phyloP scores from a whole-genome alignment of 92 coral and sea anemone genomes.

The Epizoanthus fatuus region DNA sequence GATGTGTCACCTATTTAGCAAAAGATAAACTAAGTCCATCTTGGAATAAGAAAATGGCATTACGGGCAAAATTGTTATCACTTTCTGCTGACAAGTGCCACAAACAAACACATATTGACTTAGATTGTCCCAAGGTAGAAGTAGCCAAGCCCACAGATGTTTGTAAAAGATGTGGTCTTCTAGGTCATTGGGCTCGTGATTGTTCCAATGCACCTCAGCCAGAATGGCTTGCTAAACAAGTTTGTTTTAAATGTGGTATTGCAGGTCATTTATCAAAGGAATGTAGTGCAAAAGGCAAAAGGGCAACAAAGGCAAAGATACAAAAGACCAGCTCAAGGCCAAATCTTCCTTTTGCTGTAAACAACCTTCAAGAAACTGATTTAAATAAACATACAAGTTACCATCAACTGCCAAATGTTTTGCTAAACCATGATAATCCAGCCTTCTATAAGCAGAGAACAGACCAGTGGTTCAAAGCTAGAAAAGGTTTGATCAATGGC shows the following conservation, averaged over 20 bases:
- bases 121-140: background rate
- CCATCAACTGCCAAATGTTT: background rate
- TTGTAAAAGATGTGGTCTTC: constrained; percentile 32
- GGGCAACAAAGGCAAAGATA: background rate
- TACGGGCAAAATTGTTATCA: background rate
- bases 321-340: constrained; percentile 17
- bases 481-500: constrained; percentile 26
- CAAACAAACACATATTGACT: background rate
- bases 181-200: constrained; percentile 42
- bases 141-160: constrained; percentile 31
- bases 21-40: constrained; percentile 15
- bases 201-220: constrained; percentile 38
- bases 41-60: constrained; percentile 19
- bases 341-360: constrained; percentile 22
- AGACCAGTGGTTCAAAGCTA: constrained; percentile 19
- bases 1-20: constrained; percentile 20
- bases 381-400: constrained; percentile 2
- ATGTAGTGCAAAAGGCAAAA: constrained; percentile 18
- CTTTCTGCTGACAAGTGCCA: background rate
- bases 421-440: background rate
- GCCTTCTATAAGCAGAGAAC: constrained; percentile 30
- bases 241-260: constrained; percentile 42
- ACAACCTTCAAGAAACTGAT: constrained; percentile 8
- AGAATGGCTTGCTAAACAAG: constrained; percentile 47
- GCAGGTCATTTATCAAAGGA: constrained; percentile 27